Conservation (phyloP, 1,140 invertebrate genomes). For the Drosophila nigromelanica region DNA sequence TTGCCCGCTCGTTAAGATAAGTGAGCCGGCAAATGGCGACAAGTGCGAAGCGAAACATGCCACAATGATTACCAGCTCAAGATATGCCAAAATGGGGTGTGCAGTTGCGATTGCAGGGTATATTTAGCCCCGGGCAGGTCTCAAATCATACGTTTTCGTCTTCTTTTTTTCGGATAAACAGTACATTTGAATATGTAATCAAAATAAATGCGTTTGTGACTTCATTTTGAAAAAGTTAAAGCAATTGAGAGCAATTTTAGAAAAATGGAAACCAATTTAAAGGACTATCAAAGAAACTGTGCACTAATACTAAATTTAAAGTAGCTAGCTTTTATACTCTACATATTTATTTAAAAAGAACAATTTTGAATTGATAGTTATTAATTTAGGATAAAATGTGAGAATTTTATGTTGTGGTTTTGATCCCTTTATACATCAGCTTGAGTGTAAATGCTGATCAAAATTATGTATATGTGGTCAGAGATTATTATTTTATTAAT, state of each 20-base stretch:
- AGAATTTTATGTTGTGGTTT: too few relatives aligned
- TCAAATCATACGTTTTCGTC: slow-evolving; percentile 1
- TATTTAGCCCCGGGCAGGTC: slow-evolving; percentile 4
- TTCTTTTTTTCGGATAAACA: slow-evolving; percentile 8
- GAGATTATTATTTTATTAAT: too few relatives aligned
- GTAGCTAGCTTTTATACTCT: too few relatives aligned
- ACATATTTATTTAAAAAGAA: too few relatives aligned
- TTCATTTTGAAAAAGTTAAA: slow-evolving; percentile 2
- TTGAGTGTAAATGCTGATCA: too few relatives aligned
- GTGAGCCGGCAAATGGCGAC: slow-evolving; percentile 79
- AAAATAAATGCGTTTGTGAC: slow-evolving; percentile 8
- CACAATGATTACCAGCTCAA: slow-evolving; percentile 73
- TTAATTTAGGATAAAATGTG: too few relatives aligned
- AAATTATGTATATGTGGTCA: too few relatives aligned
- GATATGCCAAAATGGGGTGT: slow-evolving; percentile 50
- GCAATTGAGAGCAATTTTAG: neutral
- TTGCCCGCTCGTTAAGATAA: slow-evolving; percentile 81
- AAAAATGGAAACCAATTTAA: neutral
- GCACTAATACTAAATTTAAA: too few relatives aligned
- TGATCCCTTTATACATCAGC: too few relatives aligned
- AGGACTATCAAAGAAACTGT: neutral
- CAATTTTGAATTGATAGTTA: too few relatives aligned
- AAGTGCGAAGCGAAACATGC: slow-evolving; percentile 74
- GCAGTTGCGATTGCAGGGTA: slow-evolving; percentile 5
- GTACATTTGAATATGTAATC: slow-evolving; percentile 30